A percentile compares a stretch with the other conserved stretches of the same genome.
Evolutionary conservation across 1,140 invertebrate genomes (phyloP).

Genomic region (Drosophila cardini): DNA sequence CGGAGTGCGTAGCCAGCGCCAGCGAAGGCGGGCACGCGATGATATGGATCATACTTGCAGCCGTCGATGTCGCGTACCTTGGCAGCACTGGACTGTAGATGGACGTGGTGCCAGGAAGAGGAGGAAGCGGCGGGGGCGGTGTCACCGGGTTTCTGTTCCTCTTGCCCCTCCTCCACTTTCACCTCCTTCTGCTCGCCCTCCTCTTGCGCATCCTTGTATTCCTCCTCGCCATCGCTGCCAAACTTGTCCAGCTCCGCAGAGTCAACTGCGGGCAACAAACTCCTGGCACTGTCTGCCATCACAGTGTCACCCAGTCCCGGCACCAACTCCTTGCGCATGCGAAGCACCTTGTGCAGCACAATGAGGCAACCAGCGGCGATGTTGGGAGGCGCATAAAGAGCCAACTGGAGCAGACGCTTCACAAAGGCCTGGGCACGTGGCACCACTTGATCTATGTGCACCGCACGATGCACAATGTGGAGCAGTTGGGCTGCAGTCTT

Average conservation of each 20-base stretch:
- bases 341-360: constrained; percentile 80
- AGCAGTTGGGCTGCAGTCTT: constrained; percentile 93
- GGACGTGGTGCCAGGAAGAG: constrained; percentile 74
- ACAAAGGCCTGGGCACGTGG: constrained; percentile 92
- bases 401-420: constrained; percentile 94
- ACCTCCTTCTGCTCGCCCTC: constrained; percentile 2
- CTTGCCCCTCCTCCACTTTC: constrained; percentile 37
- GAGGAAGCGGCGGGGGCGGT: not conserved
- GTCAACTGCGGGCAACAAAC: constrained; percentile 7
- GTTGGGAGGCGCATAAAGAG: constrained; percentile 72
- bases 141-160: constrained; percentile 4
- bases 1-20: constrained; percentile 89
- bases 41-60: constrained; percentile 89
- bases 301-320: constrained; percentile 43
- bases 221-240: constrained; percentile 86
- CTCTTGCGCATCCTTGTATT: constrained; percentile 86
- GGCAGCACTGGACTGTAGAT: constrained; percentile 29
- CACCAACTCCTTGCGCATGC: constrained; percentile 67
- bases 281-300: constrained; percentile 11
- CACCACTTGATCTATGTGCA: constrained; percentile 91
- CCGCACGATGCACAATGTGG: constrained; percentile 94
- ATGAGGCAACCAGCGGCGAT: constrained; percentile 80
- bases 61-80: constrained; percentile 70
- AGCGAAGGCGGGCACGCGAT: constrained; percentile 93
- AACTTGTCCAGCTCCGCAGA: constrained; percentile 70